Evolutionary conservation across 2,113 vertebrate genomes (phyloP), one percentile per base, ranked within the genome.

Genomic region (Globicephala melas): DNA sequence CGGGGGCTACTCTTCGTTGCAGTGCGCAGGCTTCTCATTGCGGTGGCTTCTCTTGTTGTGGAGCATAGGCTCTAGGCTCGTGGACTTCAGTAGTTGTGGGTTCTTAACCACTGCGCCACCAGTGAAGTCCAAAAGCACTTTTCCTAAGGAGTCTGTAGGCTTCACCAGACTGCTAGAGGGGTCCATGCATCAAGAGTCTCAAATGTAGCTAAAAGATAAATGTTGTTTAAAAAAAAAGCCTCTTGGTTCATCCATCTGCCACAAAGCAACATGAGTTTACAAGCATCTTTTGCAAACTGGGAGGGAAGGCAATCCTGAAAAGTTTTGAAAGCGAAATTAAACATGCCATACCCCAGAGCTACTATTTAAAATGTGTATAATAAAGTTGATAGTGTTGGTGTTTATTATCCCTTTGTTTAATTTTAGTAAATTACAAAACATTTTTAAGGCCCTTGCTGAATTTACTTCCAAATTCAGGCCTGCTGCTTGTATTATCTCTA

Each of bases 311-410:
- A 79, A 87, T 84, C 33, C 26, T 79, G 36, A 38, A 87, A 89
- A 68, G 31, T 82, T 90, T 76, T 55, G 50, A 82, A 93, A 83
- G n/a, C 44, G 81, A 91, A 95, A 83, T 79, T 88, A 84, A 88
- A 83, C 88, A 68, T 20, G 33, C 33, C 44, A 18, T 47, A 47
- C 25, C 31, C 25, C 21, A 58, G 36, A 63, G 44, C 31, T 76
- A 41, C 21, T 77, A 77, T 63, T 77, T 65, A 77, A 97, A 76
- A 85, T 62, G 26, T 77, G 31, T 82, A 58, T 41, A 86, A 53
- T 50, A 47, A 77, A 68, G 41, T 15, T 28, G 58, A 71, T 12
- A 26, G 23, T 41, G 23, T 67, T 17, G 8, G 26, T 53, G 26
- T 83, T 83, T 73, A 71, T 5, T 82, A 33, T 50, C 28, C 62